phyloP scores from a whole-genome alignment of 2,888 invertebrate genomes.

The Julus scanicus region DNA sequence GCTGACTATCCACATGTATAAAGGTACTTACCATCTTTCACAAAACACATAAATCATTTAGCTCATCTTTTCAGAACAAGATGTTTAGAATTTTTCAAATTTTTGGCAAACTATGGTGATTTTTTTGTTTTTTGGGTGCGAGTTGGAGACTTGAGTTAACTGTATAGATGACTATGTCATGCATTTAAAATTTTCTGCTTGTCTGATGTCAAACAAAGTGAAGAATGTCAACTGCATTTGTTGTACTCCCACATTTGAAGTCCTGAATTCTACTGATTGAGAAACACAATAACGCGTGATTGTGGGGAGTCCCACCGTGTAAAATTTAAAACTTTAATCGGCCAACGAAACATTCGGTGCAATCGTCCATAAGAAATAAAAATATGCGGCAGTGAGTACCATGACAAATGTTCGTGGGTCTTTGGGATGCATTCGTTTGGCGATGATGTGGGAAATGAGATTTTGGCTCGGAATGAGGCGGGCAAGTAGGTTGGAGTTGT shows the following conservation, averaged over 20 bases:
- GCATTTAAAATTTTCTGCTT: neutral
- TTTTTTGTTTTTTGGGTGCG: too few relatives aligned
- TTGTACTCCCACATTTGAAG: too few relatives aligned
- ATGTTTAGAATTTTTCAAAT: too few relatives aligned
- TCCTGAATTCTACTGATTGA: too few relatives aligned
- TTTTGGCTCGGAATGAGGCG: conserved; percentile 6
- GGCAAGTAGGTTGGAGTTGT: neutral
- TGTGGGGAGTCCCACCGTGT: too few relatives aligned
- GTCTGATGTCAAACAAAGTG: neutral
- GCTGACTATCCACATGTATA: too few relatives aligned
- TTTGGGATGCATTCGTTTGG: neutral
- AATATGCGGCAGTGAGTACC: neutral
- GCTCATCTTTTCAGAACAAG: too few relatives aligned
- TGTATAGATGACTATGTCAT: neutral
- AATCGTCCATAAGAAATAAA: neutral
- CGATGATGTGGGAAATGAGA: conserved; percentile 38
- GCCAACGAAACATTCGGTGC: neutral
- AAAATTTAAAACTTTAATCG: neutral
- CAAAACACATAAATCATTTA: too few relatives aligned
- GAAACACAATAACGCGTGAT: too few relatives aligned
- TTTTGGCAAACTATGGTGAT: too few relatives aligned
- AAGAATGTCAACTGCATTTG: neutral
- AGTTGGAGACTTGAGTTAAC: too few relatives aligned
- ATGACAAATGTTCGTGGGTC: neutral
- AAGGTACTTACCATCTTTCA: too few relatives aligned